phyloP scores from a whole-genome alignment of 1,140 invertebrate species.

The Marisa cornuarietis region DNA sequence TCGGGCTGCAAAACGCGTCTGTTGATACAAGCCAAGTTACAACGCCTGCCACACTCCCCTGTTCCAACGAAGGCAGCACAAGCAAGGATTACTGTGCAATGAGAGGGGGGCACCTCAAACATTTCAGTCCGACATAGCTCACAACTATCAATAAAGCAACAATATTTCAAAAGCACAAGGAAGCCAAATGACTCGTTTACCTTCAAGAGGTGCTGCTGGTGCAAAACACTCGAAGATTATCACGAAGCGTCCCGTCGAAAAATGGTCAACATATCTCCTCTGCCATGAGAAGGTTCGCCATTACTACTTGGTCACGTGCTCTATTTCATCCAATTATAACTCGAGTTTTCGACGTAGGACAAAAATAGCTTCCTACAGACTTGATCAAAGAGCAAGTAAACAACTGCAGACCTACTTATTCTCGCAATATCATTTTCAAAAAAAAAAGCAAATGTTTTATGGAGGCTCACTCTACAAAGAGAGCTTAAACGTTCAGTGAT shows the following conservation, averaged over 20 bases:
- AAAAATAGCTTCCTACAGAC: conserved; percentile 29
- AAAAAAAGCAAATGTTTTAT: too few species aligned
- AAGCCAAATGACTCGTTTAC: conserved; percentile 6
- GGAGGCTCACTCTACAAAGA: too few species aligned
- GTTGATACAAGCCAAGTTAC: conserved; percentile 24
- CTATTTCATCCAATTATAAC: conserved; percentile 32
- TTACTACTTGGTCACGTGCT: conserved; percentile 33
- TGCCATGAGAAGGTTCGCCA: conserved; percentile 28
- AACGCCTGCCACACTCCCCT: conserved; percentile 14
- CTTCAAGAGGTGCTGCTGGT: conserved; percentile 7
- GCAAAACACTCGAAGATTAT: conserved; percentile 7
- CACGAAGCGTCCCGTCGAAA: conserved; percentile 12
- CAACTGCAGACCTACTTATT: conserved; percentile 7
- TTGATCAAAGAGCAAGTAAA: conserved; percentile 22
- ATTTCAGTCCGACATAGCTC: conserved; percentile 12
- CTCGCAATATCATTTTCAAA: too few species aligned
- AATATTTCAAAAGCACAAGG: background rate
- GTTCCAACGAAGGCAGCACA: conserved; percentile 10
- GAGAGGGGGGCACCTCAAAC: conserved; percentile 16
- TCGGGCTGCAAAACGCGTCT: conserved; percentile 20
- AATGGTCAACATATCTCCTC: conserved; percentile 15
- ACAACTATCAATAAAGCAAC: background rate
- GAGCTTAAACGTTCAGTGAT: too few species aligned
- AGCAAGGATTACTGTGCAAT: conserved; percentile 13
- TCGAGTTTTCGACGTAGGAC: conserved; percentile 20